Base-by-base conservation (phyloP, 2,113 vertebrate species). In the Miniopterus natalensis region DNA sequence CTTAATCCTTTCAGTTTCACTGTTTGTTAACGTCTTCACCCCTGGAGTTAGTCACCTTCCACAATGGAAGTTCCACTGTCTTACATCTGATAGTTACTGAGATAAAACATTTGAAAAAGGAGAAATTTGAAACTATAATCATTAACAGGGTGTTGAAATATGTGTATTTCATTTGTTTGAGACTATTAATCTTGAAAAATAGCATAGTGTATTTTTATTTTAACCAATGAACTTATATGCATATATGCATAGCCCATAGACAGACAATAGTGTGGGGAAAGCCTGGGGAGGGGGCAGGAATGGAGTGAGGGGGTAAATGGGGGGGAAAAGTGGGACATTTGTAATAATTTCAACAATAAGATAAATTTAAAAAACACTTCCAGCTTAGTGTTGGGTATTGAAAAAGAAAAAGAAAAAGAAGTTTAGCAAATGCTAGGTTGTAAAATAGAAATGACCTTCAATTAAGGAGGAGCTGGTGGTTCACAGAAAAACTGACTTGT, bases 101-200 rank as follows among this genome's bases (percentile, higher is more conserved):
- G 45, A 7, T 36, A 57, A 68, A 71, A 77, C 10, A n/a, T 25
- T 77, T 83, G 23, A 45, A 81, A 45, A 80, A 85, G 36, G 14
- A 74, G n/a, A 84, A 66, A 94, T 63, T 61, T 78, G 53, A 83
- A 40, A 15, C 31, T 61, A 31, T 68, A 20, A 6, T 86, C 63
- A 90, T 45, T 66, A 92, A 25, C 1, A 74, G 6, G 7, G 36
- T 53, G 21, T 79, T 49, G 29, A 94, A 53, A 68, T 92, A 89
- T 31, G 57, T 49, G n/a, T 65, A 84, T 92, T 84, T 84, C 12
- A 73, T 92, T 84, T 89, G 23, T 68, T 85, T 85, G 73, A 90
- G 29, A 92, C n/a, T 53, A 5, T 92, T 92, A 36, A 73, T 61
- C 25, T 66, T 85, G 59, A 66, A 88, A 89, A 80, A 59, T 53